Conservation (phyloP, 2,113 vertebrate species). For the Rhinolophus sinicus region DNA sequence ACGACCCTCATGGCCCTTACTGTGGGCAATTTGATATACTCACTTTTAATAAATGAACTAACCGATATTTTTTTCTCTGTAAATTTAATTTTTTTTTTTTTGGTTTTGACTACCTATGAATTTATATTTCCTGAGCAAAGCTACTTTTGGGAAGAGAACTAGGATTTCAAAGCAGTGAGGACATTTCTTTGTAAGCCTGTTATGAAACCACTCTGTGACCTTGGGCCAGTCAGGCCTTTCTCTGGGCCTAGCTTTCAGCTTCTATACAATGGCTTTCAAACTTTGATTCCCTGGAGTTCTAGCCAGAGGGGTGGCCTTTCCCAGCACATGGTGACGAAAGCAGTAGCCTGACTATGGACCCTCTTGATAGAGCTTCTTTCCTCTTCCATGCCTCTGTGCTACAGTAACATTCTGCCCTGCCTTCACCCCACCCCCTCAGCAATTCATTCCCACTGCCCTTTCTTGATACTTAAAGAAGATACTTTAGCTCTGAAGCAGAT, state of each 20-base stretch:
- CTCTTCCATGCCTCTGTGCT: neutral
- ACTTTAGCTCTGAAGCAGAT: constrained; percentile 49
- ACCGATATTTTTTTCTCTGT: neutral
- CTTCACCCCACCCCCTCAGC: neutral
- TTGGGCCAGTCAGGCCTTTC: neutral
- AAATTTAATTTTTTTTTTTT: constrained; percentile 2
- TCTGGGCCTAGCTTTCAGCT: neutral
- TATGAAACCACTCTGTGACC: constrained; percentile 15
- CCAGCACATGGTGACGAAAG: neutral
- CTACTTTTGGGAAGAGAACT: neutral
- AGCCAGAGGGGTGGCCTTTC: neutral
- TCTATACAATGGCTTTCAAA: constrained; percentile 11
- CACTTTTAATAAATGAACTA: neutral
- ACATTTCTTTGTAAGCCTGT: neutral
- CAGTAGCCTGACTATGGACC: neutral
- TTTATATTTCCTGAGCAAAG: constrained; percentile 42
- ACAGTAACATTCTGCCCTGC: neutral
- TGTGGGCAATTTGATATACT: neutral
- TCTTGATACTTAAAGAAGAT: neutral
- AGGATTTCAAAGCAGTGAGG: constrained; percentile 31
- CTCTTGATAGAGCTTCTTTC: neutral
- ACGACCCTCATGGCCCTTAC: neutral
- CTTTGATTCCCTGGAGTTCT: neutral
- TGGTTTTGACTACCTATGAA: neutral
- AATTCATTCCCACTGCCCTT: neutral